These are phyloP conservation scores for Thereva nobilitata DNA, from an alignment of 2,888 invertebrate genomes.

Conservation along the genomic window DNA sequence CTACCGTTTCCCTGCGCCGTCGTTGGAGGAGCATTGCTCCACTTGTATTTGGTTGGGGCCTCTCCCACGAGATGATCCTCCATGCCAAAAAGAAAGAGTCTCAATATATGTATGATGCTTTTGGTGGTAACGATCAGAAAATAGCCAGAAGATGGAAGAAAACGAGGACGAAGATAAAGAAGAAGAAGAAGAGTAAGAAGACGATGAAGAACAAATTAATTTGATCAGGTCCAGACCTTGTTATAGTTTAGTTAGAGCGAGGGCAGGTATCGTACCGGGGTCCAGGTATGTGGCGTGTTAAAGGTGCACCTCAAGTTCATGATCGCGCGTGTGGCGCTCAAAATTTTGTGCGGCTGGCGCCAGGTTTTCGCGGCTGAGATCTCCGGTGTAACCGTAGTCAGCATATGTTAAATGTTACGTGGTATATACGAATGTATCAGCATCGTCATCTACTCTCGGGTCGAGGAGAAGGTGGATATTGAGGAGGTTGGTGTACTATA, in stretches of 20 bases:
- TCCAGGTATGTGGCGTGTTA: constrained; percentile 22
- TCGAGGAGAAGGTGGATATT: no score
- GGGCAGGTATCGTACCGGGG: not conserved
- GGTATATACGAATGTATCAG: not conserved
- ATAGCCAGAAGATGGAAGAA: no score
- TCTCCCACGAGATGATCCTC: constrained; percentile 19
- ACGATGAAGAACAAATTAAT: constrained; percentile 39
- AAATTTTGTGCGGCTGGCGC: constrained; percentile 28
- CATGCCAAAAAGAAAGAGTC: not conserved
- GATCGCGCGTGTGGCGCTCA: constrained; percentile 33
- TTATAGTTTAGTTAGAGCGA: constrained; percentile 12
- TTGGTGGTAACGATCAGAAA: no score
- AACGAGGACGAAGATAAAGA: no score
- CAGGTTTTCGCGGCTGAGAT: constrained; percentile 6
- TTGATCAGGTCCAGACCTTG: constrained; percentile 34
- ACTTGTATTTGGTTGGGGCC: constrained; percentile 8
- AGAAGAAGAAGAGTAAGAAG: no score
- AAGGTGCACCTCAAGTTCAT: constrained; percentile 17
- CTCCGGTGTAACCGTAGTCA: no score
- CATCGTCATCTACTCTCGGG: constrained; percentile 12
- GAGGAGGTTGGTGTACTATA: no score
- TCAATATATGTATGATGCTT: no score
- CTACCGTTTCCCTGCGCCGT: constrained; percentile 19
- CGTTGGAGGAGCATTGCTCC: not conserved
- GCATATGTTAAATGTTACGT: no score